Base-by-base conservation (phyloP, 1,140 invertebrate species). In the Drosophila funebris region DNA sequence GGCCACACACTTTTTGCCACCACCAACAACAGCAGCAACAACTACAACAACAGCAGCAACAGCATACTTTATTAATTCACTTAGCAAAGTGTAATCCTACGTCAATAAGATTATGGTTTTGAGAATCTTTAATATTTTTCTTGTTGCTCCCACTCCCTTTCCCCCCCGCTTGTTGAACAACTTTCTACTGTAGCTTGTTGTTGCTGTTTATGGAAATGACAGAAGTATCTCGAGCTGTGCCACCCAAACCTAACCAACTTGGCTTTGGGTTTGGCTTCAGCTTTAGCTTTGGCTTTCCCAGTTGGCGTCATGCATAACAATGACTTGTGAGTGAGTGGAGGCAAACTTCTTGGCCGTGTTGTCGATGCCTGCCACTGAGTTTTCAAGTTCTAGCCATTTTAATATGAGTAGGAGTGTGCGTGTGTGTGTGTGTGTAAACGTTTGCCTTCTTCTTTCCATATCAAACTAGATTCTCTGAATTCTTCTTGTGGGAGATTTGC, bases 51-150 rank as follows among this genome's bases (percentile, higher is more conserved):
- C 20, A 39, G 11, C 70, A 58, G 60, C 70, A 57, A 44, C 67
- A 33, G 13, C 61, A 76, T 75, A 82, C 78, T 82, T 90, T 87
- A 90, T 90, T 90, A 90, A 90, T 90, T 90, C 87, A 90, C 87
- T 90, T 90, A 90, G 87, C 78, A 82, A 90, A 90, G 87, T 90
- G 87, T 90, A 90, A 90, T 90, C 87, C 87, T 90, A 90, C 87
- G 87, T 90, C 87, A 90, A 90, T 90, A 90, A 87, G 87, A 90
- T 90, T 90, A 90, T 90, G 87, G 87, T 87, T 88, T 87, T 88
- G 54, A 88, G 83, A 87, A 87, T 87, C 83, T 87, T 87, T 87
- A 87, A 87, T 87, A 87, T 87, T 87, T 82, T 76, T 76, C 78
- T 69, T 73, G 52, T 82, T 63, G 64, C 63, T 57, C 1, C 2